Base-by-base conservation (phyloP, 2,113 vertebrate species). In the Diphyllodes magnificus region DNA sequence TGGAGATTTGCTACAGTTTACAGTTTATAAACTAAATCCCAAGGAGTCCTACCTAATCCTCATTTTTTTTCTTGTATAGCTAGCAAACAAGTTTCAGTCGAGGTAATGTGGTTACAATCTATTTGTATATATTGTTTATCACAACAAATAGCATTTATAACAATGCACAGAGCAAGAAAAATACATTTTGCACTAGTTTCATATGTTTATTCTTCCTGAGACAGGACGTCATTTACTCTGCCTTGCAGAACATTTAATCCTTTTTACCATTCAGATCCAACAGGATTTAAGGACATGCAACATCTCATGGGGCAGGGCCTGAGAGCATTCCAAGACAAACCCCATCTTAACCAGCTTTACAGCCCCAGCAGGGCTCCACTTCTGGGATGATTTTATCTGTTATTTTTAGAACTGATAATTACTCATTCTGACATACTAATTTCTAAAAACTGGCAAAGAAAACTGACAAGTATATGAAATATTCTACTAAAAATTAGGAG, bases 11-110 rank as follows among this genome's bases (percentile, higher is more conserved):
- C 72, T 76, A 96, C 93, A 97, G 82, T 96, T 95, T 95, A 94
- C 76, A 93, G 90, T 96, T 91, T 85, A 76, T 64, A 95, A 95
- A 82, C 94, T 93, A 96, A 96, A 96, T 96, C 95, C 95, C 44
- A 77, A 59, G 54, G 73, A 95, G 86, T 94, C 65, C 65, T 96
- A 90, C n/a, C 72, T 95, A 96, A 96, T 97, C 91, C 88, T 90
- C 39, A 1, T 50, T 77, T 94, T 75, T 77, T 44, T 35, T 3
- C 53, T 91, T 28, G 47, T 76, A 12, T 24, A 94, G 70, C 75
- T 91, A 80, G 64, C 56, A 92, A 93, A 78, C 71, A 88, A 83
- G 44, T 85, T 70, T 92, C 76, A 77, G 90, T 86, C 1, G 28
- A 90, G 88, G 92, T 90, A 95, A 95, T 83, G 71, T 60, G 64